phyloP scores from a whole-genome alignment of 2,797 vertebrate genomes.

The Gobionotothen gibberifrons region DNA sequence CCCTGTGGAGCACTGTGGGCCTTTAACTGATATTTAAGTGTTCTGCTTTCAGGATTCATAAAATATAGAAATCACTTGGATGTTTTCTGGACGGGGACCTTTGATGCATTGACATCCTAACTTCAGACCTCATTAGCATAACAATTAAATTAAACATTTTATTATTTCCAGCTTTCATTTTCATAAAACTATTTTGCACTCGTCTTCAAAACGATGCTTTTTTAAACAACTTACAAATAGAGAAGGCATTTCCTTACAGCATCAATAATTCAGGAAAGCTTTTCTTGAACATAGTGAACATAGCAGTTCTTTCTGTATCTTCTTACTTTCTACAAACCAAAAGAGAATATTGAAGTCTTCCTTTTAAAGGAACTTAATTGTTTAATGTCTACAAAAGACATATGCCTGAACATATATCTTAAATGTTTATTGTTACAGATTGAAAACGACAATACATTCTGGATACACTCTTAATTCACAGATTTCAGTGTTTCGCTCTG shows the following conservation, averaged over 20 bases:
- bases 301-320: no score
- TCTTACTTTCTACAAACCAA: no score
- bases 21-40: not conserved
- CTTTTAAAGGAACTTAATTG: no score
- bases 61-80: not conserved
- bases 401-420: not conserved
- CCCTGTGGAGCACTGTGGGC: not conserved
- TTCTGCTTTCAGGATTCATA: not conserved
- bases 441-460: not conserved
- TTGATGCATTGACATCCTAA: not conserved
- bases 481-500: not conserved
- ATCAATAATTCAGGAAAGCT: no score
- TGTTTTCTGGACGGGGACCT: not conserved
- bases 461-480: not conserved
- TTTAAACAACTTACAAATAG: no score
- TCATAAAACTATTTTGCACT: no score
- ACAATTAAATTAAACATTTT: no score
- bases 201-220: no score
- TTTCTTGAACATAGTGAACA: no score
- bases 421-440: not conserved
- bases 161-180: not conserved
- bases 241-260: no score
- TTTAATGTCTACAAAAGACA: not conserved
- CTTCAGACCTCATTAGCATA: no score
- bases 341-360: no score